Evolutionary conservation across 2,113 vertebrate genomes (phyloP), one percentile per base, ranked within the genome.

Genomic region (Numida meleagris): DNA sequence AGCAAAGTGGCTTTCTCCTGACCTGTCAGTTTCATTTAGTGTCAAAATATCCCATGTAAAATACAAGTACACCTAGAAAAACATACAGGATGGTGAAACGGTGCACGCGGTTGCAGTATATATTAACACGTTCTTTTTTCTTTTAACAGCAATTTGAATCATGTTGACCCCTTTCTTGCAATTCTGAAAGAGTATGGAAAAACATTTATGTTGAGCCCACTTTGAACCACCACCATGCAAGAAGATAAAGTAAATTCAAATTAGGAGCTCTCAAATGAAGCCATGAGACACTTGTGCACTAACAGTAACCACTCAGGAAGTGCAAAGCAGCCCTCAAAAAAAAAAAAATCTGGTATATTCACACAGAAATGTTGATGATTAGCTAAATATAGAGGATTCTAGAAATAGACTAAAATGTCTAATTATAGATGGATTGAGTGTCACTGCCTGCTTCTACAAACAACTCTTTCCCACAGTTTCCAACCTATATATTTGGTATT

Each of bases 381-480:
- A 81, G 86, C 94, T 95, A 96, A 94, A 96, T 84, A 92, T n/a
- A 92, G 86, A 55, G 12, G 88, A 27, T 48, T 83, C 88, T 55
- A 86, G 90, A 93, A 96, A 96, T 36, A 95, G 72, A 51, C 51
- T 51, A 78, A 91, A 90, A 77, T 62, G 40, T 40, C 86, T 66
- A 90, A 81, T 75, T 86, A 90, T 68, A 86, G 91, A 95, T 82
- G 29, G n/a, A 51, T 43, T 82, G 12, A 61, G 80, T 86, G 66
- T 78, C 66, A 89, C 90, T 71, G 50, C 93, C 89, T 82, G 82
- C 58, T 90, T 75, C 73, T 63, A 84, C 91, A 95, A 84, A 3
- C 29, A 82, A 73, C 50, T 19, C 53, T 93, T 95, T 95, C 94
- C 92, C 95, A 92, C 80, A 95, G 86, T 92, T 92, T 82, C 43